Percentiles rank a stretch among this genome's conserved stretches.
Evolutionary conservation across 2,797 vertebrate species (phyloP).

Genomic region (Uromys caudimaculatus): DNA sequence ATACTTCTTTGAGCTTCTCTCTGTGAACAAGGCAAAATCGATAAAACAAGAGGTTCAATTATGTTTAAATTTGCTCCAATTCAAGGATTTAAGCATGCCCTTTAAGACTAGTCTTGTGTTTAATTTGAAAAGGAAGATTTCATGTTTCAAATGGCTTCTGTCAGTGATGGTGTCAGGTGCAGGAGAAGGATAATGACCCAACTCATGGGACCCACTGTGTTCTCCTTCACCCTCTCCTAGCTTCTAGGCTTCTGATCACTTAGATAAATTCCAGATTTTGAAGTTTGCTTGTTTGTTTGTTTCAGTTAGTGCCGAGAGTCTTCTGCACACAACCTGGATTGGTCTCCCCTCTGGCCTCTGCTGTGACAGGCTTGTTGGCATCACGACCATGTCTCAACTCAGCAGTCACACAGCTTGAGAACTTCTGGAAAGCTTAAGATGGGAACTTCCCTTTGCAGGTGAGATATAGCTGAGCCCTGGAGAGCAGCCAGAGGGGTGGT

Average conservation of each 20-base stretch:
- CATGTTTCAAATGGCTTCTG: neutral
- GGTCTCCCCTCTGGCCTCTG: neutral
- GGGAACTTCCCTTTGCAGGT: neutral
- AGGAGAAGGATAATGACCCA: neutral
- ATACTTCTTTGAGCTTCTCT: neutral
- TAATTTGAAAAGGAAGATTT: neutral
- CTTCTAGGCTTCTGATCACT: neutral
- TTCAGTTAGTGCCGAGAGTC: neutral
- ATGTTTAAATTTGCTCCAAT: constrained; percentile 23
- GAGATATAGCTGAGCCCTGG: neutral
- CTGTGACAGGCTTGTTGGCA: neutral
- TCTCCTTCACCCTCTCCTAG: neutral
- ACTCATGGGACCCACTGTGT: neutral
- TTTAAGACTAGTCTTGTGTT: neutral
- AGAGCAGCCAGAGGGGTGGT: neutral
- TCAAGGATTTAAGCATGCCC: neutral
- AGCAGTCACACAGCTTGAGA: neutral
- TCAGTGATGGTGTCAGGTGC: neutral
- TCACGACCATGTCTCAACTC: neutral
- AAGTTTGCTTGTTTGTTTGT: neutral
- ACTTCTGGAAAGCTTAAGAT: neutral
- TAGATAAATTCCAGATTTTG: neutral
- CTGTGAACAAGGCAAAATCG: constrained; percentile 28
- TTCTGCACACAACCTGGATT: neutral
- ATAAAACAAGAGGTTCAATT: constrained; percentile 6